These are phyloP conservation scores for Leucoraja erinaceus DNA, from an alignment of 2,113 vertebrate genomes.

Conservation along the genomic window DNA sequence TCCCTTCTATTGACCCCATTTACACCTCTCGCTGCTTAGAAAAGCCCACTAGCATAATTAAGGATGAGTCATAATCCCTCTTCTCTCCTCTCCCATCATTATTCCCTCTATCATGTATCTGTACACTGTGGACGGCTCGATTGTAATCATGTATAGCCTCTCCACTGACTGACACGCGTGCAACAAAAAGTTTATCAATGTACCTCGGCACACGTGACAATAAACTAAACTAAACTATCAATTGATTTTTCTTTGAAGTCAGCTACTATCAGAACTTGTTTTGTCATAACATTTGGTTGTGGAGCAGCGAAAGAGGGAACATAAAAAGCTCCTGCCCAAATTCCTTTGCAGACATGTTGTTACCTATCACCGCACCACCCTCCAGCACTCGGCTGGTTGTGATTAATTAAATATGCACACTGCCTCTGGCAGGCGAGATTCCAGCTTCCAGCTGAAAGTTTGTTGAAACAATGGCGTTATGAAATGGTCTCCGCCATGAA, in stretches of 20 bases:
- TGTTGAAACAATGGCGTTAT: constrained; percentile 3
- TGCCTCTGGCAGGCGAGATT: neutral
- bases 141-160: no score
- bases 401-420: constrained; percentile 1
- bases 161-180: no score
- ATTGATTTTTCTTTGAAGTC: neutral
- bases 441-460: no score
- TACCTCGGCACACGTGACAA: no score
- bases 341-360: constrained; percentile 33
- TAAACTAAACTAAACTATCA: neutral
- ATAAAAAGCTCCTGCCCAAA: neutral
- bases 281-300: constrained; percentile 2
- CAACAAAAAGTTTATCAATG: no score
- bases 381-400: neutral
- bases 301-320: neutral
- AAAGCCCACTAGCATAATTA: no score
- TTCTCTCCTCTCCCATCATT: no score
- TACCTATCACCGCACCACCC: neutral
- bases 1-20: no score
- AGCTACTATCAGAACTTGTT: neutral
- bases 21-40: no score
- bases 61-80: no score
- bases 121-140: no score
- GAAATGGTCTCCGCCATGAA: neutral
- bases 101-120: no score